Evolutionary conservation across 2,797 vertebrate genomes (phyloP).

Genomic region (Chaenodraco wilsoni): DNA sequence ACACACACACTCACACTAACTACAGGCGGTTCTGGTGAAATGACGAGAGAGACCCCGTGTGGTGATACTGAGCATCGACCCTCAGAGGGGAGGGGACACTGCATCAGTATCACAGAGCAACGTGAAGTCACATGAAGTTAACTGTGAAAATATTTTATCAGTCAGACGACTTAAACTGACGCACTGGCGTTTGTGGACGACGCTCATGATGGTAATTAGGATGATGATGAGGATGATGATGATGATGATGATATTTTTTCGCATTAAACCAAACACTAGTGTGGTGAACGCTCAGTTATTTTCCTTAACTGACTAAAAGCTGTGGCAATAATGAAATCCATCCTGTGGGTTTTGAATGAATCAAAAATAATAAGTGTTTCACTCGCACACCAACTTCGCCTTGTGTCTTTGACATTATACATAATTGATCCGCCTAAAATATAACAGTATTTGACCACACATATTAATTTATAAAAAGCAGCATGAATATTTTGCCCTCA

Average conservation of each 20-base stretch:
- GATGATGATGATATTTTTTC: conserved; percentile 22
- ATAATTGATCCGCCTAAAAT: conserved; percentile 8
- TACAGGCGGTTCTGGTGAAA: conserved; percentile 49
- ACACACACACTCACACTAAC: neutral
- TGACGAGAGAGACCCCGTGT: conserved; percentile 81
- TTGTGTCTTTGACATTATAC: conserved; percentile 36
- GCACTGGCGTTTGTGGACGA: neutral
- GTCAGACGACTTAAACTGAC: conserved; percentile 1
- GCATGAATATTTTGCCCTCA: conserved; percentile 16
- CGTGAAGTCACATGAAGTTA: conserved; percentile 54
- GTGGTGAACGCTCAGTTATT: neutral
- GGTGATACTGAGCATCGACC: conserved; percentile 44
- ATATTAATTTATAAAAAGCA: neutral
- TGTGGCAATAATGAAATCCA: conserved; percentile 6
- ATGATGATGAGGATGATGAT: neutral
- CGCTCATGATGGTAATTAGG: neutral
- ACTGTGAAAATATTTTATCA: conserved; percentile 9
- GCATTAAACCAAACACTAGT: conserved; percentile 11
- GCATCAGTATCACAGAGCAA: conserved; percentile 43
- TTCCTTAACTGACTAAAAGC: neutral
- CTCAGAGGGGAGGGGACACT: conserved; percentile 12
- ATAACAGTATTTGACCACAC: conserved; percentile 13
- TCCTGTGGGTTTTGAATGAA: conserved; percentile 6
- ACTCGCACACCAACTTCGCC: conserved; percentile 34
- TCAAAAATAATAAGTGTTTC: conserved; percentile 9